Conservation (phyloP, 1,140 invertebrate genomes). For the Drosophila truncata region DNA sequence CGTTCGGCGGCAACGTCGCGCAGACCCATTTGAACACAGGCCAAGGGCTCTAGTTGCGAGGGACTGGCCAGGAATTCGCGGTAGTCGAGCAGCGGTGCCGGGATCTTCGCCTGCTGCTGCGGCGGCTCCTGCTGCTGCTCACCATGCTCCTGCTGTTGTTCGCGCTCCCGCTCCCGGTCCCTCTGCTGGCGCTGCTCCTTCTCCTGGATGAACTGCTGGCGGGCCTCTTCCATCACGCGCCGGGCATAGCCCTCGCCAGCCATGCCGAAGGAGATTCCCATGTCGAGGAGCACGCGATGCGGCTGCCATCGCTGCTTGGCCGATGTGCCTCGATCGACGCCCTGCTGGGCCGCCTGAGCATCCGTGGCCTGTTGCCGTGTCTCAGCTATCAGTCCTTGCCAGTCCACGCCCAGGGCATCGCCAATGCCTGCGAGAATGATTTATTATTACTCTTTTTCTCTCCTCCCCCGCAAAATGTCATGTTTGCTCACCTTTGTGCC, state of each 20-base stretch:
- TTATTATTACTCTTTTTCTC: too few relatives aligned
- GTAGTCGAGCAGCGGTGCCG: slow-evolving; percentile 54
- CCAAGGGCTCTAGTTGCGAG: slow-evolving; percentile 86
- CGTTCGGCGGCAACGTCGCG: slow-evolving; percentile 83
- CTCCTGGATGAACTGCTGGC: slow-evolving; percentile 65
- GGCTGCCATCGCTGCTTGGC: slow-evolving; percentile 92
- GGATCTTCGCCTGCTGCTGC: slow-evolving; percentile 4
- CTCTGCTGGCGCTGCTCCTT: slow-evolving; percentile 37
- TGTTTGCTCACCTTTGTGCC: slow-evolving; percentile 73
- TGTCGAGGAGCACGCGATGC: slow-evolving; percentile 89
- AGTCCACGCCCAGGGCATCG: slow-evolving; percentile 96
- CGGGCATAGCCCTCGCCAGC: slow-evolving; percentile 89
- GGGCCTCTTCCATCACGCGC: slow-evolving; percentile 85
- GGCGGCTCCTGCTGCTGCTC: slow-evolving; percentile 2
- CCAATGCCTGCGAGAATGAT: slow-evolving; percentile 87
- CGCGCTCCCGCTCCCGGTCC: slow-evolving; percentile 37
- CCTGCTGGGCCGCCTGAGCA: slow-evolving; percentile 77
- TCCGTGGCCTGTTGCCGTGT: slow-evolving; percentile 87
- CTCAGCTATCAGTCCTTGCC: slow-evolving; percentile 94
- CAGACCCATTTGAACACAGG: slow-evolving; percentile 87
- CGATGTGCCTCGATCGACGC: slow-evolving; percentile 85
- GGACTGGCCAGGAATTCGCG: slow-evolving; percentile 47
- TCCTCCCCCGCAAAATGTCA: not conserved
- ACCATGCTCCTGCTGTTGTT: slow-evolving; percentile 21
- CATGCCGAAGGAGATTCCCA: slow-evolving; percentile 90